Evolutionary conservation across 2,113 vertebrate species (phyloP).

Genomic region (Phalacrocorax brasilianus): DNA sequence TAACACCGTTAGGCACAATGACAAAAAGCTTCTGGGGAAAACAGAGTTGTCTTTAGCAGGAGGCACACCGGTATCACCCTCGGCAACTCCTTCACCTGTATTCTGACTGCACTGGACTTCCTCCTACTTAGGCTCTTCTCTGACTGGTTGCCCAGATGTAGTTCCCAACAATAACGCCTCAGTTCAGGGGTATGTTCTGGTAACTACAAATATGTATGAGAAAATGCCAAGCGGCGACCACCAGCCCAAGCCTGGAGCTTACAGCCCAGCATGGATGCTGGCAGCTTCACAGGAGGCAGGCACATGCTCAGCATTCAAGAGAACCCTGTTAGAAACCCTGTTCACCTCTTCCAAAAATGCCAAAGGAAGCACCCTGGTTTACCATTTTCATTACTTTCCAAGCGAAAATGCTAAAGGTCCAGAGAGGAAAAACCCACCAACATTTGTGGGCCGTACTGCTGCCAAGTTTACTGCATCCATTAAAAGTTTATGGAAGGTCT

Average conservation of each 20-base stretch:
- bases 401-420: background rate
- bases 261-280: background rate
- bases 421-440: background rate
- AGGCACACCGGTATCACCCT: fast-evolving
- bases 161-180: too few relatives aligned
- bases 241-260: background rate
- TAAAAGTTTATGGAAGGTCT: background rate
- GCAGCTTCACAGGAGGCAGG: background rate
- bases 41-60: too few relatives aligned
- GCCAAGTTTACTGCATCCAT: background rate
- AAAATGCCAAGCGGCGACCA: background rate
- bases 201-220: fast-evolving
- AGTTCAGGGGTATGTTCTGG: background rate
- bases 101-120: too few relatives aligned
- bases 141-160: too few relatives aligned
- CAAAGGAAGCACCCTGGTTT: background rate
- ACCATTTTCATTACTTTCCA: background rate
- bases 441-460: background rate
- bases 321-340: background rate
- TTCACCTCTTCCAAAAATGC: fast-evolving
- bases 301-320: too few relatives aligned
- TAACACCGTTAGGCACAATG: fast-evolving
- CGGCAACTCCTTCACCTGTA: too few relatives aligned
- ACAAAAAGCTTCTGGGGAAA: background rate
- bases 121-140: background rate